A percentile compares a stretch with the other conserved stretches of the same genome.
Conservation (phyloP, 2,888 invertebrate genomes). For the Hermodice carunculata region DNA sequence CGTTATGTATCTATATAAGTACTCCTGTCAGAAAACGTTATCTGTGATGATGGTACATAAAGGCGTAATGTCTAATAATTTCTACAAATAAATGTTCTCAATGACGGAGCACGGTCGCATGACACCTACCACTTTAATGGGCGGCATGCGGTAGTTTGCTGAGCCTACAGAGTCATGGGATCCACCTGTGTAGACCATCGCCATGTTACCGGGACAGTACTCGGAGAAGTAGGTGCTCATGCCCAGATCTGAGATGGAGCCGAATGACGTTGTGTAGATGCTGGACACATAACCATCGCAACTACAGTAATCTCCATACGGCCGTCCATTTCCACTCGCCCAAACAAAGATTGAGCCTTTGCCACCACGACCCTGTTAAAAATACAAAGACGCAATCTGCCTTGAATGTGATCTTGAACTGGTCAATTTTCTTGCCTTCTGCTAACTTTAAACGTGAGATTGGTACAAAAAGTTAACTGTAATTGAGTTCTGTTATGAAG, state of each 20-base stretch:
- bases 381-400: too few relatives aligned
- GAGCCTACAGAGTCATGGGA: slow-evolving; percentile 23
- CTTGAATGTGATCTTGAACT: too few relatives aligned
- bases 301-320: slow-evolving; percentile 59
- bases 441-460: too few relatives aligned
- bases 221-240: slow-evolving; percentile 62
- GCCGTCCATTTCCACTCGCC: slow-evolving; percentile 68
- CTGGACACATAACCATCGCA: slow-evolving; percentile 66
- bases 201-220: slow-evolving; percentile 61
- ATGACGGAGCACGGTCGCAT: not conserved
- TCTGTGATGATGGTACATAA: too few relatives aligned
- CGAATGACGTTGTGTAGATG: slow-evolving; percentile 59
- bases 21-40: too few relatives aligned
- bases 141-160: slow-evolving; percentile 30
- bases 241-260: slow-evolving; percentile 55
- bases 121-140: slow-evolving; percentile 57
- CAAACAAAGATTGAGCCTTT: slow-evolving; percentile 64
- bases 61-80: not conserved
- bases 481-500: too few relatives aligned
- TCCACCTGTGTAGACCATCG: slow-evolving; percentile 43
- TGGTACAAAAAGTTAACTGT: too few relatives aligned
- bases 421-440: too few relatives aligned
- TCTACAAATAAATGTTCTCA: not conserved
- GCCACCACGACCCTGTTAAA: slow-evolving; percentile 48
- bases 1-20: too few relatives aligned